Conservation (phyloP, 1,140 invertebrate genomes). For the Protaetia brevitarsis region DNA sequence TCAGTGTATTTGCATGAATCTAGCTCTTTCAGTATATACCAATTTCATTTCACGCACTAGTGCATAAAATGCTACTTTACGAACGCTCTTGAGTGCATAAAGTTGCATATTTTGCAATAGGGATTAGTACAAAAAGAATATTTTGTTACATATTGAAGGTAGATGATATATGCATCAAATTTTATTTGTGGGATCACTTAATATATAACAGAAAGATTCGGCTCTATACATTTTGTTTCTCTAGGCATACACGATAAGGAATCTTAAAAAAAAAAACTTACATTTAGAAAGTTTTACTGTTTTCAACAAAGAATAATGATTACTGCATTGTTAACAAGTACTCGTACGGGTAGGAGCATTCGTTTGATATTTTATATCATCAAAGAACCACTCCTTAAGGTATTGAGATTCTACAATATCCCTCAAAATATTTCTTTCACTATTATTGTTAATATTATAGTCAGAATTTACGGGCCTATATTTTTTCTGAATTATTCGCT, state of each 20-base stretch:
- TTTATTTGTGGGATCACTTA: too few relatives aligned
- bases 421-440: neutral
- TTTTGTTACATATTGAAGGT: too few relatives aligned
- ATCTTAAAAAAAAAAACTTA: neutral
- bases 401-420: neutral
- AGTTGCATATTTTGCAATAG: too few relatives aligned
- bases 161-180: too few relatives aligned
- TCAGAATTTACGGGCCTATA: neutral
- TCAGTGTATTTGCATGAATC: too few relatives aligned
- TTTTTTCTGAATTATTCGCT: neutral
- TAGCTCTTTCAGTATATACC: too few relatives aligned
- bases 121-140: too few relatives aligned
- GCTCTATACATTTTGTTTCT: neutral
- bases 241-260: neutral
- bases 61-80: too few relatives aligned
- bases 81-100: too few relatives aligned
- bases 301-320: slow-evolving; percentile 17
- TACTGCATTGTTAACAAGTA: neutral
- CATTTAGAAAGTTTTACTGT: slow-evolving; percentile 14
- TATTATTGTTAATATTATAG: neutral
- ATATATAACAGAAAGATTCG: too few relatives aligned
- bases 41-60: too few relatives aligned
- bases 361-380: slow-evolving; percentile 9
- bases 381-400: neutral
- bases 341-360: neutral